Percentiles rank a stretch among this genome's conserved stretches.
phyloP scores from a whole-genome alignment of 2,797 vertebrate species.

The Cirrhinus molitorella region DNA sequence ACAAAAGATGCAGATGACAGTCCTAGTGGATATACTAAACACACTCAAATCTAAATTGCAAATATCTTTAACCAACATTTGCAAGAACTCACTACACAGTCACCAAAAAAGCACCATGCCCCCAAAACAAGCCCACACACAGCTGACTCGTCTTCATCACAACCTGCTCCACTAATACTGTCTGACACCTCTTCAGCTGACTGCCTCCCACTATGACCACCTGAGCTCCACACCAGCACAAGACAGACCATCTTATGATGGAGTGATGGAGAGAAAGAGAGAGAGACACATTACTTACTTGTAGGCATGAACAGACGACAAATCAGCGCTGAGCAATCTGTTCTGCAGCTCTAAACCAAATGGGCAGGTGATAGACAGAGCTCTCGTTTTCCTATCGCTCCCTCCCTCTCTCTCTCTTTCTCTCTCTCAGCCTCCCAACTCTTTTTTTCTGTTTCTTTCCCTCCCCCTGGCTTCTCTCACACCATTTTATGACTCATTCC shows the following conservation, averaged over 20 bases:
- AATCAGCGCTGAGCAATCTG: conserved; percentile 48
- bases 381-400: conserved; percentile 36
- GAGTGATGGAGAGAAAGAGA: conserved; percentile 26
- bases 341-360: conserved; percentile 49
- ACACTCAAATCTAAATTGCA: not conserved
- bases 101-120: not conserved
- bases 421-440: conserved; percentile 37
- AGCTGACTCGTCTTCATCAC: conserved; percentile 3
- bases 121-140: conserved; percentile 5
- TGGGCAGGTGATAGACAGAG: conserved; percentile 49
- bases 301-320: conserved; percentile 17
- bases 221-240: conserved; percentile 45
- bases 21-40: not conserved
- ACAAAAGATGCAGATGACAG: too few species aligned
- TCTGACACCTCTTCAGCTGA: conserved; percentile 30
- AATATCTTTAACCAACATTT: not conserved
- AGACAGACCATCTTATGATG: conserved; percentile 71
- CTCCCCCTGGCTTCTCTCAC: conserved; percentile 32
- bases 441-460: conserved; percentile 39
- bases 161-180: conserved; percentile 25
- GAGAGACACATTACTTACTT: conserved; percentile 45
- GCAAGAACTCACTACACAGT: not conserved
- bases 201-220: conserved; percentile 22
- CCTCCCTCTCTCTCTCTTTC: conserved; percentile 27
- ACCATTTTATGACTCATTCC: conserved; percentile 51